phyloP scores from a whole-genome alignment of 2,113 vertebrate genomes.

The Neogobius melanostomus region DNA sequence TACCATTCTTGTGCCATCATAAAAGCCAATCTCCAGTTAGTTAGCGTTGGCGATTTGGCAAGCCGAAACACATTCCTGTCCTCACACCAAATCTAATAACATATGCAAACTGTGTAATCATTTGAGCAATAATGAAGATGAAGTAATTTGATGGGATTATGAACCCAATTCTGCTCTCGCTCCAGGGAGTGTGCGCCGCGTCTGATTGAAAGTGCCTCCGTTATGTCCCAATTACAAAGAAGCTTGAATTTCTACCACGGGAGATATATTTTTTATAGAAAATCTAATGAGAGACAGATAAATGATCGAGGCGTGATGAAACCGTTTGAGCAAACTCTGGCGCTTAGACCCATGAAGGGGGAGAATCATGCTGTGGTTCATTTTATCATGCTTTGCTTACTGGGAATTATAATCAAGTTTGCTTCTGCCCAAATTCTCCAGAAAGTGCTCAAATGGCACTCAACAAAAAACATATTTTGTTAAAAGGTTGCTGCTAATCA shows the following conservation, averaged over 20 bases:
- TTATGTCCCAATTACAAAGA: constrained; percentile 40
- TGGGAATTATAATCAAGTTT: too few relatives aligned
- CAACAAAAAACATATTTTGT: too few relatives aligned
- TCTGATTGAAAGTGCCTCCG: constrained; percentile 62
- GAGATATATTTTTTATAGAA: not conserved
- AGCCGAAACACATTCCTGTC: not conserved
- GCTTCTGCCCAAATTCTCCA: too few relatives aligned
- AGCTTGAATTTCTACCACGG: constrained; percentile 42
- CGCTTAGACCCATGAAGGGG: too few relatives aligned
- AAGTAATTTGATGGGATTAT: constrained; percentile 33
- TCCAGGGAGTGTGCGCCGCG: constrained; percentile 43
- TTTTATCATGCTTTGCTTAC: too few relatives aligned
- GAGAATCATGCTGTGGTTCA: too few relatives aligned
- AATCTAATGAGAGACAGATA: too few relatives aligned
- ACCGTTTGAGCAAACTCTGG: too few relatives aligned
- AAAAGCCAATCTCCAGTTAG: not conserved
- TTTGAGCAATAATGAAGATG: not conserved
- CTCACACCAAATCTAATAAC: not conserved
- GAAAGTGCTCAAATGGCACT: too few relatives aligned
- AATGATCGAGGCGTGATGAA: too few relatives aligned
- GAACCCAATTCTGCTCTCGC: constrained; percentile 35
- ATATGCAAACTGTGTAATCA: not conserved
- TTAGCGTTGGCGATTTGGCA: not conserved
- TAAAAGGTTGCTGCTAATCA: too few relatives aligned
- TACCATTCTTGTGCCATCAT: not conserved